Evolutionary conservation across 1,140 invertebrate genomes (phyloP).

Genomic region (Drosophila biarmipes): DNA sequence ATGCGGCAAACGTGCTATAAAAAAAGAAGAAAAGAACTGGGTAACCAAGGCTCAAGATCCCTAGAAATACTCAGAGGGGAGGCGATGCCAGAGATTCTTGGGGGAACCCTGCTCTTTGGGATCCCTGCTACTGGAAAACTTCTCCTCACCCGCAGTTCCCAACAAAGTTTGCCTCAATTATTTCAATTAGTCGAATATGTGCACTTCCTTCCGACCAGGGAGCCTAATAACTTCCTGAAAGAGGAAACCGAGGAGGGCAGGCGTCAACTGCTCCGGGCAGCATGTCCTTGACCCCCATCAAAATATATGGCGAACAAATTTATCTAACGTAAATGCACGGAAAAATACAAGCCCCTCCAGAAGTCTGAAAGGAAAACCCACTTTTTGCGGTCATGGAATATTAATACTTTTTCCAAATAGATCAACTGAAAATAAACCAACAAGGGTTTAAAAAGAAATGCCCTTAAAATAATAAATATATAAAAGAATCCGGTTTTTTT

Average conservation of each 20-base stretch:
- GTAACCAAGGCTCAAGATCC: constrained; percentile 52
- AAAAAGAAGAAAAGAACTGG: constrained; percentile 26
- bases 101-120: constrained; percentile 7
- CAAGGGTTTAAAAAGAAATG: no score
- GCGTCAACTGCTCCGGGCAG: constrained; percentile 10
- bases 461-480: neutral
- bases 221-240: constrained; percentile 30
- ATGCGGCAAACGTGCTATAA: constrained; percentile 27
- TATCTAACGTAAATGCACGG: neutral
- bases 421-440: neutral
- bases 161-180: constrained; percentile 43
- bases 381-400: neutral
- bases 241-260: constrained; percentile 7
- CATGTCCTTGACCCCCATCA: constrained; percentile 24
- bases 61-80: constrained; percentile 18
- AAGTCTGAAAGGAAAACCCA: neutral
- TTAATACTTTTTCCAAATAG: neutral
- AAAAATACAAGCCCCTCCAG: neutral
- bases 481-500: no score
- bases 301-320: neutral
- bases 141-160: neutral
- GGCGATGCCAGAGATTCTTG: constrained; percentile 8
- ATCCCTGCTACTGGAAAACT: constrained; percentile 20
- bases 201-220: constrained; percentile 37
- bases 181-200: constrained; percentile 45